phyloP scores from a whole-genome alignment of 2,113 vertebrate species.

The Elaphurus davidianus region DNA sequence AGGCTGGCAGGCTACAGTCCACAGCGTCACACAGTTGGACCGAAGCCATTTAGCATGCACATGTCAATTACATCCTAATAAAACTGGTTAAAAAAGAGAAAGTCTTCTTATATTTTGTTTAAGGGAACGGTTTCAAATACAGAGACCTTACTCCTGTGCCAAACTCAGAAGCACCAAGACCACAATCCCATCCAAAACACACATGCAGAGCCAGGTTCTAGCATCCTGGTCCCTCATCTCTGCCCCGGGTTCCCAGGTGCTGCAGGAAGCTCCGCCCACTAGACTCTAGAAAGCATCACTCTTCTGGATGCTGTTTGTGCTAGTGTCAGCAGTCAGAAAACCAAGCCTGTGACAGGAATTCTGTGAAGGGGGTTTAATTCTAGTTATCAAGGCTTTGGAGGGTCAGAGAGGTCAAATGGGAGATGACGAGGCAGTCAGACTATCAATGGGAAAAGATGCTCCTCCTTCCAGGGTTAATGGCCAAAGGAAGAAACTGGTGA shows the following conservation, averaged over 20 bases:
- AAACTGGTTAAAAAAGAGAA: neutral
- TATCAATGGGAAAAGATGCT: neutral
- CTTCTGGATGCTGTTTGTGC: accelerated
- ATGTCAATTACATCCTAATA: neutral
- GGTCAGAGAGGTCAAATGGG: neutral
- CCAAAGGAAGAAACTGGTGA: neutral
- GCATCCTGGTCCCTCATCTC: accelerated
- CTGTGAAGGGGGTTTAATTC: neutral
- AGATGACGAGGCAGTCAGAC: neutral
- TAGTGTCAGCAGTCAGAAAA: neutral
- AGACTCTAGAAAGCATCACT: neutral
- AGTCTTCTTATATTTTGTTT: neutral
- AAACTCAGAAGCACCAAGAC: neutral
- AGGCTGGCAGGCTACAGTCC: neutral
- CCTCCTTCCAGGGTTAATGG: neutral
- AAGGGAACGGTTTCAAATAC: neutral
- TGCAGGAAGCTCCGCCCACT: neutral
- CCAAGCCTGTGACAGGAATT: accelerated
- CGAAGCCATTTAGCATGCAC: neutral
- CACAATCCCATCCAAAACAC: accelerated
- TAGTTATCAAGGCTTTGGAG: neutral
- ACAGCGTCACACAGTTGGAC: neutral
- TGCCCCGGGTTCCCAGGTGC: accelerated
- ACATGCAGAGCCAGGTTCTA: accelerated
- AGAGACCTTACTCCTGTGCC: neutral